Evolutionary conservation across 2,113 vertebrate genomes (phyloP).

Genomic region (Centrocercus urophasianus): DNA sequence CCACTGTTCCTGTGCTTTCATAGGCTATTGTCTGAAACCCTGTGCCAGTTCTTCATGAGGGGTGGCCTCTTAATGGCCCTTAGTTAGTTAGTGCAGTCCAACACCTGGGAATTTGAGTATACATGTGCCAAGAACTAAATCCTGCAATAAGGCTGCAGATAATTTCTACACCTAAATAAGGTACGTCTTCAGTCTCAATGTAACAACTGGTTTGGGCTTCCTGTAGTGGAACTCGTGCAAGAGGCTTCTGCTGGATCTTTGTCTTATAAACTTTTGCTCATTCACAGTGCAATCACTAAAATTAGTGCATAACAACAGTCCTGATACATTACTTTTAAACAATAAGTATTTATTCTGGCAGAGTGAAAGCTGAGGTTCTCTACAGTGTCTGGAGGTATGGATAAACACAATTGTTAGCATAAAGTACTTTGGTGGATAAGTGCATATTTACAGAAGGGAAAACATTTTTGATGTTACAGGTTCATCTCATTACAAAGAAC

Average conservation of each 20-base stretch:
- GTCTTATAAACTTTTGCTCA: accelerated
- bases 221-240: not conserved
- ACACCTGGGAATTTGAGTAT: not conserved
- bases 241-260: not conserved
- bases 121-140: not conserved
- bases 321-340: not conserved
- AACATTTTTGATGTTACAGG: not conserved
- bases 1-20: not conserved
- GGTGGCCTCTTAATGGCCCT: not conserved
- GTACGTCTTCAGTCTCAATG: not conserved
- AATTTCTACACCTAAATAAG: not conserved
- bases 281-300: not conserved
- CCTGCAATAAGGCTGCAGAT: not conserved
- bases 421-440: not conserved
- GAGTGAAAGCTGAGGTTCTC: not conserved
- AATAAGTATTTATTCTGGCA: not conserved
- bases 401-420: not conserved
- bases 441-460: not conserved
- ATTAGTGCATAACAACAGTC: not conserved
- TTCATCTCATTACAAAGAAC: not conserved
- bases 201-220: not conserved
- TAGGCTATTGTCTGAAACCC: not conserved
- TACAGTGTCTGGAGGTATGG: not conserved
- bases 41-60: not conserved
- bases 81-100: not conserved